phyloP scores from a whole-genome alignment of 2,888 invertebrate genomes.

The Melangyna quadrimaculata region DNA sequence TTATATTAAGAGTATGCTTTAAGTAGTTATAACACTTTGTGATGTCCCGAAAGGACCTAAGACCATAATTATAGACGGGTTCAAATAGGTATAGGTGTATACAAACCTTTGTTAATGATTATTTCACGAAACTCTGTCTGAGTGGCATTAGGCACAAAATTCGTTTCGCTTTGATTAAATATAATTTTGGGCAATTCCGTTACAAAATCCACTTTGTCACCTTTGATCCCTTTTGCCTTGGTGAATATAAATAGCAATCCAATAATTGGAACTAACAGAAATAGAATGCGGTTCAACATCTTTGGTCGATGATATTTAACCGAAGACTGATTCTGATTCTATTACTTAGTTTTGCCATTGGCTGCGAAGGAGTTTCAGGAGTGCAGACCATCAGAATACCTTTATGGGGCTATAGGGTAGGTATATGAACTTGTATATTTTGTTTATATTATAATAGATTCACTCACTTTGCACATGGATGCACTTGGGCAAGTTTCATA shows the following conservation, averaged over 20 bases:
- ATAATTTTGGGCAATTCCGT: neutral
- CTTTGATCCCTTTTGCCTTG: neutral
- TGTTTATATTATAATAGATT: neutral
- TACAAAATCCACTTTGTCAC: neutral
- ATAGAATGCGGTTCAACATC: conserved; percentile 28
- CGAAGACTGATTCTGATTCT: conserved; percentile 17
- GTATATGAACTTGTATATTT: no score
- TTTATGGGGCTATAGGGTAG: neutral
- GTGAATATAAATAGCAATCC: neutral
- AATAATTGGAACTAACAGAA: neutral
- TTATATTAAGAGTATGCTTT: neutral
- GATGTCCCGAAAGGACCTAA: no score
- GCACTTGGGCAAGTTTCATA: conserved; percentile 54
- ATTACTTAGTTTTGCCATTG: neutral
- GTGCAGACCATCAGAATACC: neutral
- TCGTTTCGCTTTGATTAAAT: conserved; percentile 25
- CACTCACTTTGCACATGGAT: conserved; percentile 33
- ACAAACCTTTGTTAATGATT: neutral
- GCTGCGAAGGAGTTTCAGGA: conserved; percentile 16
- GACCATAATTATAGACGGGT: neutral
- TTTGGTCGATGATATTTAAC: conserved; percentile 26
- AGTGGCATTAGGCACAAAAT: neutral
- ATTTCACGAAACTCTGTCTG: neutral
- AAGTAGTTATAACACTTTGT: neutral
- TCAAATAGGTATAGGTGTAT: neutral